Evolutionary conservation across 2,888 invertebrate genomes (phyloP).

Genomic region (Schizotus pectinicornis): DNA sequence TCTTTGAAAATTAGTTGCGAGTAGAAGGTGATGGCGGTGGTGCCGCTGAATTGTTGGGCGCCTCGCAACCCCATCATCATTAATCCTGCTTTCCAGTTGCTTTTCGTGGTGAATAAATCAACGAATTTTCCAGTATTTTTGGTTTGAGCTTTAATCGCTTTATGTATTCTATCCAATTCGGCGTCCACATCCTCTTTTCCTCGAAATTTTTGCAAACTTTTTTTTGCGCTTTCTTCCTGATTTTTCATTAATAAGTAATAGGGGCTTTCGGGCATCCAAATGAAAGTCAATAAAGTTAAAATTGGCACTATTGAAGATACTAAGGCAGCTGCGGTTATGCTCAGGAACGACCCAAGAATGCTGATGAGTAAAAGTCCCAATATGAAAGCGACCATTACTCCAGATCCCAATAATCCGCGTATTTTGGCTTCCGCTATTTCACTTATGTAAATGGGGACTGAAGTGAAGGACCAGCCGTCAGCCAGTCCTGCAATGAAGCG

Average conservation of each 20-base stretch:
- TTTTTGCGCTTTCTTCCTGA: conserved; percentile 58
- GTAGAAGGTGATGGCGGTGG: conserved; percentile 67
- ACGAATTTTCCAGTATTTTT: conserved; percentile 63
- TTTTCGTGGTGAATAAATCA: conserved; percentile 64
- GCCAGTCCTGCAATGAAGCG: conserved; percentile 68
- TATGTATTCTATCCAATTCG: conserved; percentile 48
- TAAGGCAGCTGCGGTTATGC: conserved; percentile 61
- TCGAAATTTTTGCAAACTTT: conserved; percentile 60
- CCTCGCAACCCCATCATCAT: conserved; percentile 66
- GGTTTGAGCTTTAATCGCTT: conserved; percentile 52
- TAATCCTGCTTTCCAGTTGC: conserved; percentile 68
- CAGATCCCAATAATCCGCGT: conserved; percentile 64
- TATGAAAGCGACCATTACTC: conserved; percentile 64
- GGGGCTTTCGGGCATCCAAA: conserved; percentile 67
- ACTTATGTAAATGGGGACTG: conserved; percentile 66
- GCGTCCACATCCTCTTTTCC: conserved; percentile 61
- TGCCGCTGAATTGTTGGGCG: conserved; percentile 64
- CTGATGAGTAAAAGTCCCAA: conserved; percentile 63
- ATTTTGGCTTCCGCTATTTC: conserved; percentile 66
- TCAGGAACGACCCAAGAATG: conserved; percentile 58
- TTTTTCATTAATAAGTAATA: conserved; percentile 59
- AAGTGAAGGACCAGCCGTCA: conserved; percentile 56
- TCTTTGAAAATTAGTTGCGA: conserved; percentile 60
- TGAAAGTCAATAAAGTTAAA: conserved; percentile 57
- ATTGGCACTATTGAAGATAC: conserved; percentile 59